Evolutionary conservation across 1,140 invertebrate species (phyloP), one percentile per base, ranked within the genome.

Genomic region (Orius laevigatus): DNA sequence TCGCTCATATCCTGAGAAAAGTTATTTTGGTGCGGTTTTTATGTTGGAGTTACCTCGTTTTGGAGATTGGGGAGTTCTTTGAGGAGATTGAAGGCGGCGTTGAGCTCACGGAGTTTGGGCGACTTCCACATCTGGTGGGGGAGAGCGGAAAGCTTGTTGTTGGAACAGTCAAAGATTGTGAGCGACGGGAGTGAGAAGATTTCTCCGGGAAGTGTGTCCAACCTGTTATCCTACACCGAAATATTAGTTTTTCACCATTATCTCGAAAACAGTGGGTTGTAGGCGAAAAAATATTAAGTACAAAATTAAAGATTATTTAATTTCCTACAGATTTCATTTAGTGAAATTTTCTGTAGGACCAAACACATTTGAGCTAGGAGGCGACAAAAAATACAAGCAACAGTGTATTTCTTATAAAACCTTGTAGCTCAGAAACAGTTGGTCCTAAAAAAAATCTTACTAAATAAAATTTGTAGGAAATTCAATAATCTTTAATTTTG

Each of bases 91-190:
- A 93, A 78, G 0, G 90, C 81, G 0, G 82, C 78, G 64, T 95
- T 96, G 9, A 98, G 62, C 63, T 96, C 92, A 49, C 85, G 76
- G 18, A 97, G 65, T 52, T 82, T 82, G 0, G 87, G 85, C 1
- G 88, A 75, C n/a, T 73, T 66, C 95, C 95, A 98, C 63, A 98
- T 70, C 50, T 80, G 78, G 41, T 79, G 74, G 0, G 93, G 91
- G 32, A 97, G 61, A 45, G 72, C 67, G 38, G 83, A 80, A n/a
- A 98, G 65, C 62, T 90, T 89, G 63, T 98, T 98, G 60, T 94
- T 89, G 0, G 90, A 90, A 0, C 93, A 75, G 63, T 97, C 91
- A 54, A 98, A 68, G 3, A 81, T 80, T 15, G 76, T 71, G 1
- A 98, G 66, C 0, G 74, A 66, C 0, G 88, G 86, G 35, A 97